A percentile compares a stretch with the other conserved stretches of the same genome.
phyloP scores from a whole-genome alignment of 2,113 vertebrate species.

The Polyodon spathula region DNA sequence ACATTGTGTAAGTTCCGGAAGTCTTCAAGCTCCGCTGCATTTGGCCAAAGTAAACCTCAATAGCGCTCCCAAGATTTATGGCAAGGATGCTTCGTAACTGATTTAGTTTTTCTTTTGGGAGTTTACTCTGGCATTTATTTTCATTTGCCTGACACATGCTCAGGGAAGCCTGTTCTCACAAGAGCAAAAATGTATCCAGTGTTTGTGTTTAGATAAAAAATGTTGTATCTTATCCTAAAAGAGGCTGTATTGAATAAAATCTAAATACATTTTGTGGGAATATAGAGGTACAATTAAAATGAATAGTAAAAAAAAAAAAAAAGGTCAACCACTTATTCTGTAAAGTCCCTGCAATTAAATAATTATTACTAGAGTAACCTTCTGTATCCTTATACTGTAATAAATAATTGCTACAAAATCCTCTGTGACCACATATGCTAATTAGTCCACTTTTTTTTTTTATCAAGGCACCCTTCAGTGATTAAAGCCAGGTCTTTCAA shows the following conservation, averaged over 20 bases:
- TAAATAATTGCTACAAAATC: conserved; percentile 5
- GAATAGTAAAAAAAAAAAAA: no score
- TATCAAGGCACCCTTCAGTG: not conserved
- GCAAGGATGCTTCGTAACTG: no score
- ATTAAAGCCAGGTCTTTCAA: conserved; percentile 10
- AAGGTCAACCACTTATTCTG: conserved; percentile 5
- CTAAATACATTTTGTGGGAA: no score
- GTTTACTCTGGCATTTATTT: no score
- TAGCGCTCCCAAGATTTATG: not conserved
- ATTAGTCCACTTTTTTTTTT: not conserved
- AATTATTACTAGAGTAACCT: not conserved
- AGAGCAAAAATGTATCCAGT: no score
- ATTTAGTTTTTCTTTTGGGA: no score
- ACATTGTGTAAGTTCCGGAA: not conserved
- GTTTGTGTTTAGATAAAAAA: no score
- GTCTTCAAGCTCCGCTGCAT: not conserved
- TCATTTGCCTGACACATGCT: no score
- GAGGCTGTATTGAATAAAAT: no score
- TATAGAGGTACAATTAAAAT: no score
- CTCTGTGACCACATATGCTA: not conserved
- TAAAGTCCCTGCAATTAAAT: not conserved
- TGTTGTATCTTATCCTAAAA: no score
- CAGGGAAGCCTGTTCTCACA: no score
- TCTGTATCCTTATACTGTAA: not conserved
- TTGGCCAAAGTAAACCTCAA: conserved; percentile 9